These are phyloP conservation scores for Rhombomys opimus DNA, from an alignment of 2,113 vertebrate species.

Conservation along the genomic window DNA sequence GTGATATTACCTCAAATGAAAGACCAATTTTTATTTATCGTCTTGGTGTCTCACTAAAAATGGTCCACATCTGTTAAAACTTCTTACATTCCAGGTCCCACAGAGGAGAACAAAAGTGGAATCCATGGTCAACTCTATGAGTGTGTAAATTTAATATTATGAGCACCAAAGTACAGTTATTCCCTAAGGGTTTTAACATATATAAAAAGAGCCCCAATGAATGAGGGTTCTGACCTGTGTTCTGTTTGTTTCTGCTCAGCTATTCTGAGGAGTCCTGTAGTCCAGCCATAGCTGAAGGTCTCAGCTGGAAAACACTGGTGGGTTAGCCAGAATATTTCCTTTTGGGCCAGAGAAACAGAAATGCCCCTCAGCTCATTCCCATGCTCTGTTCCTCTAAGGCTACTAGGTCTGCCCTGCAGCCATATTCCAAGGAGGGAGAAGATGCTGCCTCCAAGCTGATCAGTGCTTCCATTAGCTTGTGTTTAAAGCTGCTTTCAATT, in stretches of 20 bases:
- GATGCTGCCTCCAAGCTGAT: not conserved
- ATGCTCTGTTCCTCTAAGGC: no score
- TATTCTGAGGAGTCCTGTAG: not conserved
- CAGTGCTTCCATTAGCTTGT: not conserved
- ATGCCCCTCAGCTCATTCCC: not conserved
- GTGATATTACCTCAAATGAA: not conserved
- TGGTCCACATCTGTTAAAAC: not conserved
- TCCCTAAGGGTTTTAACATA: not conserved
- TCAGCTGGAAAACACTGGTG: not conserved
- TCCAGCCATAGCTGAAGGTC: not conserved
- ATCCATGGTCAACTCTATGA: rapidly evolving
- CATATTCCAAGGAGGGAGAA: not conserved
- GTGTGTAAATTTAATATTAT: not conserved
- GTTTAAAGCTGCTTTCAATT: not conserved
- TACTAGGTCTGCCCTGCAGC: not conserved
- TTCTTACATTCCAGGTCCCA: not conserved
- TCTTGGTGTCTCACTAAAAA: not conserved
- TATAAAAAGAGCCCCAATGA: not conserved
- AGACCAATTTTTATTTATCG: not conserved
- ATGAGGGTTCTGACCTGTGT: rapidly evolving
- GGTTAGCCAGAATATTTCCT: not conserved
- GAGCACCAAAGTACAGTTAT: not conserved
- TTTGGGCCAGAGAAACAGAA: not conserved
- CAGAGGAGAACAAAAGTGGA: not conserved
- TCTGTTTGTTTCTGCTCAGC: no score